phyloP scores from a whole-genome alignment of 2,888 invertebrate genomes.

The Thymelicus lineola region DNA sequence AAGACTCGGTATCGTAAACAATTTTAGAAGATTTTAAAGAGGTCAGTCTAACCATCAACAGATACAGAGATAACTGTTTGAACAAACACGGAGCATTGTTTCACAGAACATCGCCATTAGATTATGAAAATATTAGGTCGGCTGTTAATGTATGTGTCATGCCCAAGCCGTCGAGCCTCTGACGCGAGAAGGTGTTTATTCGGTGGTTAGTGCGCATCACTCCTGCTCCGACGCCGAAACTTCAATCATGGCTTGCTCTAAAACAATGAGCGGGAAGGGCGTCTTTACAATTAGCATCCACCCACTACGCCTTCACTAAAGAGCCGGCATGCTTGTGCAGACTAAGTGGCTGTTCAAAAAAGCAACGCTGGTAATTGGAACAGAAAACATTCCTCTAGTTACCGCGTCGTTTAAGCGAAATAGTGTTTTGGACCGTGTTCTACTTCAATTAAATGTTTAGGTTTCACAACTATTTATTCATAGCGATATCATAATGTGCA shows the following conservation, averaged over 20 bases:
- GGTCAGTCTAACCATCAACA: constrained; percentile 82
- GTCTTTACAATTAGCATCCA: constrained; percentile 81
- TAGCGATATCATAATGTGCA: constrained; percentile 58
- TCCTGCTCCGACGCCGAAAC: constrained; percentile 73
- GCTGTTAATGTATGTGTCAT: constrained; percentile 84
- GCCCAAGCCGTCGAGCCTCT: constrained; percentile 67
- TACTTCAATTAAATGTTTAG: constrained; percentile 57
- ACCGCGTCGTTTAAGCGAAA: constrained; percentile 53
- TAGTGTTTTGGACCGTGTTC: constrained; percentile 60
- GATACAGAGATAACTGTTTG: constrained; percentile 79
- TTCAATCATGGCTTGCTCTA: constrained; percentile 84
- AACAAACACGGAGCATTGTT: constrained; percentile 80
- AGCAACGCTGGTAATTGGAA: constrained; percentile 61
- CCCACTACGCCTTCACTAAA: constrained; percentile 75
- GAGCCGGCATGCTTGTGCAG: constrained; percentile 62
- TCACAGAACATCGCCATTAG: constrained; percentile 85
- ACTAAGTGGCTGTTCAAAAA: constrained; percentile 74
- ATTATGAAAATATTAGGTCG: constrained; percentile 85
- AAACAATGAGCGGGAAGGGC: constrained; percentile 84
- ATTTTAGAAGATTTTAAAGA: constrained; percentile 81
- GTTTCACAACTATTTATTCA: constrained; percentile 70
- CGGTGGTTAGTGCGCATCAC: constrained; percentile 77
- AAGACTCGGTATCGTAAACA: constrained; percentile 71
- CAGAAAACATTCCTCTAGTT: constrained; percentile 56
- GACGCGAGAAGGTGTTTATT: constrained; percentile 71